Evolutionary conservation across 2,888 invertebrate species (phyloP).

Genomic region (Scaptomyza polygonia): DNA sequence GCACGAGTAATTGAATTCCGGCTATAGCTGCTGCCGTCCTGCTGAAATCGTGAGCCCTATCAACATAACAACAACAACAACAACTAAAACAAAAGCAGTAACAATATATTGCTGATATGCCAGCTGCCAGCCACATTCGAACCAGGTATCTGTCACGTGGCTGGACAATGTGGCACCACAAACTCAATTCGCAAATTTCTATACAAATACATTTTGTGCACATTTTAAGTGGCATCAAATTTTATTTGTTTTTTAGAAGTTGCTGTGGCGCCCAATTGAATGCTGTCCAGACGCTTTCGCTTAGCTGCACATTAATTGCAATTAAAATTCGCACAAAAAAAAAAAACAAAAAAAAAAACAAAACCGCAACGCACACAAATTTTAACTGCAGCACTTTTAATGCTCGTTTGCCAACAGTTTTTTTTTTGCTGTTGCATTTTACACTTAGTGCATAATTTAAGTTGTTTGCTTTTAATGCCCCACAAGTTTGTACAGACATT

Average conservation of each 20-base stretch:
- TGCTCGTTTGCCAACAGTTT: slow-evolving; percentile 50
- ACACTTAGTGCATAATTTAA: slow-evolving; percentile 68
- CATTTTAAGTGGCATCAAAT: background rate
- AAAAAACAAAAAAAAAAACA: no score
- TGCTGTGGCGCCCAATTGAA: slow-evolving; percentile 49
- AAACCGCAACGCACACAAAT: background rate
- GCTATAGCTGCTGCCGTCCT: slow-evolving; percentile 7
- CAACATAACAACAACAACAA: slow-evolving; percentile 8
- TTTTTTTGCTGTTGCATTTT: slow-evolving; percentile 62
- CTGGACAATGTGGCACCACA: slow-evolving; percentile 24
- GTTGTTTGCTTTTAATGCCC: slow-evolving; percentile 50
- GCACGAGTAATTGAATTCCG: slow-evolving; percentile 77
- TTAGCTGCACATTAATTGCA: slow-evolving; percentile 75
- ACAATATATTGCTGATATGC: background rate
- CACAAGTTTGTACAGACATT: background rate
- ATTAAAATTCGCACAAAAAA: slow-evolving; percentile 76
- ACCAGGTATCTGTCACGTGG: slow-evolving; percentile 17
- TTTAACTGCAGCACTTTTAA: slow-evolving; percentile 38
- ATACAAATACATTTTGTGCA: background rate
- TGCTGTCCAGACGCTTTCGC: slow-evolving; percentile 64
- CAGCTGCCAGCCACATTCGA: background rate
- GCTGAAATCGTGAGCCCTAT: slow-evolving; percentile 20
- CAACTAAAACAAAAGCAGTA: no score
- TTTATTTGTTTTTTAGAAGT: slow-evolving; percentile 16
- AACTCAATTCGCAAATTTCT: no score